These are phyloP conservation scores for Doris montereyensis DNA, from an alignment of 2,888 invertebrate species.

Conservation along the genomic window DNA sequence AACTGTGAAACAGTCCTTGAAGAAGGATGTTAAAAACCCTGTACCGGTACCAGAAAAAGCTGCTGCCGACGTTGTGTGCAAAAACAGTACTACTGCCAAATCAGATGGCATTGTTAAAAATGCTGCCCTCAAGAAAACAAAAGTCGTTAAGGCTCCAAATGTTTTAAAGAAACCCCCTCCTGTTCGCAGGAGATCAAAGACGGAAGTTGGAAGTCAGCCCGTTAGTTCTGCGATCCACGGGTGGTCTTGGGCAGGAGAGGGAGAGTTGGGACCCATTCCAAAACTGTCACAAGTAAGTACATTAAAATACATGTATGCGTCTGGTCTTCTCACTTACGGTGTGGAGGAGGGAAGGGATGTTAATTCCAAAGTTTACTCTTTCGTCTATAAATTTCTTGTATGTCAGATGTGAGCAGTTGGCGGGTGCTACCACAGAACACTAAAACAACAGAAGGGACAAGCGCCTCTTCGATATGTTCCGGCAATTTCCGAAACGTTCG, in stretches of 20 bases:
- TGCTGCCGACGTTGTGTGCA: background rate
- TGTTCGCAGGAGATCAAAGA: constrained; percentile 29
- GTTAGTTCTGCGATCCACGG: constrained; percentile 50
- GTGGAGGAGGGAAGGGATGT: no score
- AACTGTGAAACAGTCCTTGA: no score
- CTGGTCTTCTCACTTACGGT: background rate
- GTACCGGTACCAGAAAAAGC: background rate
- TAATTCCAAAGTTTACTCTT: no score
- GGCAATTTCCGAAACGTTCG: no score
- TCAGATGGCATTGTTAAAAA: constrained; percentile 2
- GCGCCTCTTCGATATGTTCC: no score
- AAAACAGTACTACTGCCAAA: constrained; percentile 14
- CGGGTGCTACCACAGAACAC: no score
- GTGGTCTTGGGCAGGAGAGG: constrained; percentile 61
- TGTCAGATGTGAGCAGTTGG: no score
- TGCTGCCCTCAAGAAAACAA: background rate
- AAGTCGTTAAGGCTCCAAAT: no score
- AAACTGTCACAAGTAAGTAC: constrained; percentile 46
- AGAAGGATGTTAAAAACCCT: background rate
- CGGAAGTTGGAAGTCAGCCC: constrained; percentile 26
- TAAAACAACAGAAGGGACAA: no score
- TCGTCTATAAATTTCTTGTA: no score
- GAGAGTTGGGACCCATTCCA: constrained; percentile 54
- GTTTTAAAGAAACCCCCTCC: constrained; percentile 22
- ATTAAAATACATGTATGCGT: no score